Conservation (phyloP, 2,113 vertebrate genomes). For the Balaenoptera acutorostrata region DNA sequence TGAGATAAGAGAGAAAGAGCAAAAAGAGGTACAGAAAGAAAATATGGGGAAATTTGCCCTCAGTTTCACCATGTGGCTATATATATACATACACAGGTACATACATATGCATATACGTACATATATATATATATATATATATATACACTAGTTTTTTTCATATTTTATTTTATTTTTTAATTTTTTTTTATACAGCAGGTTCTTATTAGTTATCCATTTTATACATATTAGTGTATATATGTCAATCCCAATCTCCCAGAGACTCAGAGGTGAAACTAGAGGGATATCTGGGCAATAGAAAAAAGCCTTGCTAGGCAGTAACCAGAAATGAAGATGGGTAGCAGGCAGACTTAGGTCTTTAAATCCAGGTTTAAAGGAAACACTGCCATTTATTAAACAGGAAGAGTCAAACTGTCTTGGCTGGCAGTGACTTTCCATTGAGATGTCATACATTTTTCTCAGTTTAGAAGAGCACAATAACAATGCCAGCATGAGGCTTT, state of each 20-base stretch:
- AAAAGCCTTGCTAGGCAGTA: background rate
- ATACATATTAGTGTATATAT: too few relatives aligned
- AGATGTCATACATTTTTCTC: background rate
- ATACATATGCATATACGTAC: too few relatives aligned
- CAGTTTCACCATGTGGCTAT: background rate
- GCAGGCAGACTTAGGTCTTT: background rate
- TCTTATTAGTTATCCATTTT: too few relatives aligned
- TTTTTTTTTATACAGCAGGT: too few relatives aligned
- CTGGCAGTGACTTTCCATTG: background rate
- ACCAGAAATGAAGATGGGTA: background rate
- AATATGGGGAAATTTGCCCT: background rate
- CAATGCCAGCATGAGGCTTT: background rate
- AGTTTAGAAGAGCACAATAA: background rate
- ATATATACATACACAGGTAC: fast-evolving
- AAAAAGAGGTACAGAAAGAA: background rate
- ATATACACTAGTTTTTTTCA: too few relatives aligned
- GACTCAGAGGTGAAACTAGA: background rate
- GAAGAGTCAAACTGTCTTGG: background rate
- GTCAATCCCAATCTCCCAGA: too few relatives aligned
- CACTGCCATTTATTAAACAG: background rate
- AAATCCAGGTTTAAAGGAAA: background rate
- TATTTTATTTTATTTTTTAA: too few relatives aligned
- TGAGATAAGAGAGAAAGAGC: background rate
- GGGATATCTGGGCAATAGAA: background rate
- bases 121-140: too few relatives aligned